Percentiles rank a stretch among this genome's conserved stretches.
Conservation (phyloP, 2,113 vertebrate species). For the Epinephelus lanceolatus region DNA sequence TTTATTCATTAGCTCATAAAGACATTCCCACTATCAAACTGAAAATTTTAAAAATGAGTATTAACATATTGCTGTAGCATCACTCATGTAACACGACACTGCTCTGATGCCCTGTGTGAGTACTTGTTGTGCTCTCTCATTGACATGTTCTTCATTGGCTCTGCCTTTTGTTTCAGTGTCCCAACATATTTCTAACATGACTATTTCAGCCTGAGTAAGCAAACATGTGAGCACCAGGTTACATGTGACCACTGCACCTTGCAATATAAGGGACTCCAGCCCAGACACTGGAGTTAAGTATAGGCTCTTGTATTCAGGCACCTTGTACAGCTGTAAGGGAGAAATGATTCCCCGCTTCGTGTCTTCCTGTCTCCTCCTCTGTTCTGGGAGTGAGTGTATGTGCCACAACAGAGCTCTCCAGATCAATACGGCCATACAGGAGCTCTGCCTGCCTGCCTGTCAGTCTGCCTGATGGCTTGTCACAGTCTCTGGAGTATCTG, state of each 20-base stretch:
- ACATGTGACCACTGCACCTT: slow-evolving; percentile 47
- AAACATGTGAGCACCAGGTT: slow-evolving; percentile 54
- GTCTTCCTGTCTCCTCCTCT: slow-evolving; percentile 37
- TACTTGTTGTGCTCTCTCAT: slow-evolving; percentile 25
- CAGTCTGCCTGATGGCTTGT: slow-evolving; percentile 59
- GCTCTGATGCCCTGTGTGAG: neutral
- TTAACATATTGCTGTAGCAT: neutral
- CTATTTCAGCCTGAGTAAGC: slow-evolving; percentile 74
- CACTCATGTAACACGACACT: neutral
- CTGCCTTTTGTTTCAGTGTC: slow-evolving; percentile 63
- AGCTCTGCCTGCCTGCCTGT: slow-evolving; percentile 50
- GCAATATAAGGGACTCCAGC: slow-evolving; percentile 28
- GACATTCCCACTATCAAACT: no score
- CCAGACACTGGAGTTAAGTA: slow-evolving; percentile 55
- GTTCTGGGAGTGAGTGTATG: slow-evolving; percentile 38
- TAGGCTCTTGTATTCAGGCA: slow-evolving; percentile 53
- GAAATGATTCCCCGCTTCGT: slow-evolving; percentile 28
- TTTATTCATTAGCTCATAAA: neutral
- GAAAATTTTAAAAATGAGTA: neutral
- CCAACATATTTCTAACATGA: slow-evolving; percentile 67
- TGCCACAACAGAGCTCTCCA: slow-evolving; percentile 37
- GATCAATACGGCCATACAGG: slow-evolving; percentile 69
- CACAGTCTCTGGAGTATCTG: slow-evolving; percentile 67
- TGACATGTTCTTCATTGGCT: slow-evolving; percentile 45
- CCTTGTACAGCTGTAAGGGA: slow-evolving; percentile 57